phyloP scores from a whole-genome alignment of 2,113 vertebrate genomes.

The Andinoacara biseriatus region DNA sequence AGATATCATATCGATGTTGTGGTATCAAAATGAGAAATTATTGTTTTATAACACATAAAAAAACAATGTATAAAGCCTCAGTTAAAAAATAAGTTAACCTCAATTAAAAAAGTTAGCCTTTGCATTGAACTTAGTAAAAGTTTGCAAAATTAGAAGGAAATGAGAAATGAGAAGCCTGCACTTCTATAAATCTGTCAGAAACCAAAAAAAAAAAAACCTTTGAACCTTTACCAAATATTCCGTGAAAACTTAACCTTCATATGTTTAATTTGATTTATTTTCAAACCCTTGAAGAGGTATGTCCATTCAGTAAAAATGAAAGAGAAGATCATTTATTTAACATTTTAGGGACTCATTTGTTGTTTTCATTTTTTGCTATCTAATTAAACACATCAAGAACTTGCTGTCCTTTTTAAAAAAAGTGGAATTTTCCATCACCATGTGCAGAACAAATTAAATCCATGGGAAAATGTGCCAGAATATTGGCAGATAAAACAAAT shows the following conservation, averaged over 20 bases:
- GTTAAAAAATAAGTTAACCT: neutral
- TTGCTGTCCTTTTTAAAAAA: neutral
- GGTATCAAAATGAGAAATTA: neutral
- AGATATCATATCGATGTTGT: too few relatives aligned
- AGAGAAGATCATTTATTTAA: neutral
- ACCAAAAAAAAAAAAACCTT: neutral
- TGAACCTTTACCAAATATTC: neutral
- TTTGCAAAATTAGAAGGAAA: neutral
- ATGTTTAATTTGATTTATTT: neutral
- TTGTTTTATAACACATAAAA: neutral
- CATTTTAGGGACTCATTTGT: neutral
- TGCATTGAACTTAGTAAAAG: neutral
- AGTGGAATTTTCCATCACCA: neutral
- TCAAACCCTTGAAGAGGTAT: neutral
- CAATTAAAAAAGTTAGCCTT: neutral
- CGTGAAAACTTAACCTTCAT: neutral
- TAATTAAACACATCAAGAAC: slow-evolving; percentile 7
- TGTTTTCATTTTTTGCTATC: neutral
- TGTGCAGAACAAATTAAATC: slow-evolving; percentile 14
- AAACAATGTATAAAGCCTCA: neutral
- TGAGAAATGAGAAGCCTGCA: neutral
- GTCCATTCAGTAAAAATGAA: neutral
- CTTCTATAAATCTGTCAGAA: neutral
- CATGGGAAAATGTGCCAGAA: slow-evolving; percentile 4
- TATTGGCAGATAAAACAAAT: slow-evolving; percentile 2